Conservation (phyloP, 2,113 vertebrate genomes). For the Lipophrys pholis region DNA sequence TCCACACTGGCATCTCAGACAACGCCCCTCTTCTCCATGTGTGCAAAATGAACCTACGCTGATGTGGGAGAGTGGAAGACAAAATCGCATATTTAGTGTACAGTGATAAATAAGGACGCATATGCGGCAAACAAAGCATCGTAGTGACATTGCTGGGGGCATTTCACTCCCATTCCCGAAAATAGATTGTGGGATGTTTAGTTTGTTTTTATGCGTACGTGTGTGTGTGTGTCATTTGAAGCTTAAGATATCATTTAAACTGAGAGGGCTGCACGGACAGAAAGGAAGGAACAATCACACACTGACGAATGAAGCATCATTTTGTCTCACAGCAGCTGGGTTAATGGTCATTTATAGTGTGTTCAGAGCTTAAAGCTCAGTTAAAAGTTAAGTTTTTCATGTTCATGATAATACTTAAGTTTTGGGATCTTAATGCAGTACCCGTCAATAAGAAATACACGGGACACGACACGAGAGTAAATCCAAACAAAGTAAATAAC, state of each 20-base stretch:
- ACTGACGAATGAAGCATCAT: slow-evolving; percentile 13
- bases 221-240: slow-evolving; percentile 31
- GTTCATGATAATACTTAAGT: no score
- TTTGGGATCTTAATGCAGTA: no score
- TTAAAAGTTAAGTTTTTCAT: no score
- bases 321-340: slow-evolving; percentile 10
- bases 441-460: no score
- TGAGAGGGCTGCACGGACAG: slow-evolving; percentile 4
- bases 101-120: slow-evolving; percentile 66
- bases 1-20: slow-evolving; percentile 43
- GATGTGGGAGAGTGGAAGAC: slow-evolving; percentile 42
- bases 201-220: slow-evolving; percentile 30
- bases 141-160: slow-evolving; percentile 73
- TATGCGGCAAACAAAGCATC: slow-evolving; percentile 67
- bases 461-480: no score
- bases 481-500: no score
- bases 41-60: slow-evolving; percentile 48
- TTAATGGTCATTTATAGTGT: no score
- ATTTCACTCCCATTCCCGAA: slow-evolving; percentile 68
- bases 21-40: slow-evolving; percentile 40
- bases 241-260: slow-evolving; percentile 30
- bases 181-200: slow-evolving; percentile 50
- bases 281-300: neutral
- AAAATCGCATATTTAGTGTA: slow-evolving; percentile 50
- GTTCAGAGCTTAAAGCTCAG: no score